Percentiles rank a stretch among this genome's conserved stretches.
Evolutionary conservation across 2,888 invertebrate genomes (phyloP).

Genomic region (Agrotis segetum): DNA sequence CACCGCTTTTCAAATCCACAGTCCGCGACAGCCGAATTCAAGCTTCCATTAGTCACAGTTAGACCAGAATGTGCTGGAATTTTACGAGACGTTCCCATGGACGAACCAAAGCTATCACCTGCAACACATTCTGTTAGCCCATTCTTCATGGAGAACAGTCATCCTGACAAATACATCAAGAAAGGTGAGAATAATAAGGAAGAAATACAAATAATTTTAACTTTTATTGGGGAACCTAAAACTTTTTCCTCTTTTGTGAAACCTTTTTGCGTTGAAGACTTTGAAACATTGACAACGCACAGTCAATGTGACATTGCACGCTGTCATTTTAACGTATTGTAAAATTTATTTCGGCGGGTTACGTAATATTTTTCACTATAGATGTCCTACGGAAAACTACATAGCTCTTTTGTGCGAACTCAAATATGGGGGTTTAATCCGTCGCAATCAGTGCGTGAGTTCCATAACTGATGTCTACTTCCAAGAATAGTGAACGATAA

Average conservation of each 20-base stretch:
- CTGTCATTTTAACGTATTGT: slow-evolving; percentile 24
- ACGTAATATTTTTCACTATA: slow-evolving; percentile 34
- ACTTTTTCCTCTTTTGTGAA: not conserved
- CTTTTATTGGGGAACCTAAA: too few species aligned
- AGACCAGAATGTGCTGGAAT: slow-evolving; percentile 93
- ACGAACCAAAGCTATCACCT: slow-evolving; percentile 91
- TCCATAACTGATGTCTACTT: not conserved
- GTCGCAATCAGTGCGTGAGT: slow-evolving; percentile 84
- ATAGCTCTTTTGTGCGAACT: slow-evolving; percentile 83
- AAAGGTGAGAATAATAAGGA: slow-evolving; percentile 86
- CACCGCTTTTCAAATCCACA: slow-evolving; percentile 71
- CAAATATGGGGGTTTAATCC: slow-evolving; percentile 89
- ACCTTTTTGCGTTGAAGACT: slow-evolving; percentile 11
- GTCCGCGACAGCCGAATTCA: slow-evolving; percentile 93
- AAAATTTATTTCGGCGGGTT: slow-evolving; percentile 15
- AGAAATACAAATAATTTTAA: not conserved
- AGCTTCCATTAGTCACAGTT: slow-evolving; percentile 93
- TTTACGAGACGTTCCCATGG: slow-evolving; percentile 91
- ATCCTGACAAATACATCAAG: slow-evolving; percentile 92
- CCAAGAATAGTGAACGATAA: not conserved
- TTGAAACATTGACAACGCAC: not conserved
- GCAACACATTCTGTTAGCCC: slow-evolving; percentile 92
- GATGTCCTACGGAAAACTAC: slow-evolving; percentile 85
- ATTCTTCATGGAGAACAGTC: slow-evolving; percentile 92
- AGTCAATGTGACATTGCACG: not conserved